phyloP scores from a whole-genome alignment of 2,113 vertebrate species.

The Charadrius vociferus region DNA sequence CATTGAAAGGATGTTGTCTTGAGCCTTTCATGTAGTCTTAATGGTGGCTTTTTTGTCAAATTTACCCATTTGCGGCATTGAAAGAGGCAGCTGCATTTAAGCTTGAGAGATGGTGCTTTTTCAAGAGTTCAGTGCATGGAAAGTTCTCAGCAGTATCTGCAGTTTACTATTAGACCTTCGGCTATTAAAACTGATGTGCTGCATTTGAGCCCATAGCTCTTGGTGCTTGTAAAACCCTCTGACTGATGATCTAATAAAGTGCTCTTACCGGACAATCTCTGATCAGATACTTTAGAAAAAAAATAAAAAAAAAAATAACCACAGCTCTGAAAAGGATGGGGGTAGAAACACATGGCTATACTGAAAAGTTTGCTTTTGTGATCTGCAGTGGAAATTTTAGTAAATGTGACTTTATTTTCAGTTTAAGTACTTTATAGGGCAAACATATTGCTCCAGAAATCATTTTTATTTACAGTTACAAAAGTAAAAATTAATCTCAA shows the following conservation, averaged over 20 bases:
- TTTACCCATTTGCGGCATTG: constrained; percentile 89
- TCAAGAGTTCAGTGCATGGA: constrained; percentile 86
- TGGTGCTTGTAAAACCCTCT: constrained; percentile 83
- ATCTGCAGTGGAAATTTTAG: constrained; percentile 28
- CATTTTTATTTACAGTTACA: background rate
- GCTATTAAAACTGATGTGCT: constrained; percentile 85
- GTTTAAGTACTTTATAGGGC: background rate
- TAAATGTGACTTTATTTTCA: background rate
- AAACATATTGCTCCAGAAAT: background rate
- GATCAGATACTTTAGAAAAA: constrained; percentile 80
- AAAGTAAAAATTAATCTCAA: background rate
- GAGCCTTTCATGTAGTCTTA: constrained; percentile 90
- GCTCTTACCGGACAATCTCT: constrained; percentile 86
- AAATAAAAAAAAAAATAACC: background rate
- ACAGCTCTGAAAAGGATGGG: constrained; percentile 35
- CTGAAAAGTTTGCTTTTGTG: constrained; percentile 47
- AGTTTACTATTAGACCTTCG: constrained; percentile 82
- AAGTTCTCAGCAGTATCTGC: constrained; percentile 87
- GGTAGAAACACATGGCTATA: constrained; percentile 1
- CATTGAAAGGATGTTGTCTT: constrained; percentile 91
- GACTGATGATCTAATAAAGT: constrained; percentile 89
- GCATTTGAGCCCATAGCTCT: constrained; percentile 84
- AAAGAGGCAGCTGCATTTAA: constrained; percentile 91
- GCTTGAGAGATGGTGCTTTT: constrained; percentile 88
- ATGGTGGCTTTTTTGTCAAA: constrained; percentile 90